These are phyloP conservation scores for Leuciscus idus DNA, from an alignment of 2,113 vertebrate species.

Conservation along the genomic window DNA sequence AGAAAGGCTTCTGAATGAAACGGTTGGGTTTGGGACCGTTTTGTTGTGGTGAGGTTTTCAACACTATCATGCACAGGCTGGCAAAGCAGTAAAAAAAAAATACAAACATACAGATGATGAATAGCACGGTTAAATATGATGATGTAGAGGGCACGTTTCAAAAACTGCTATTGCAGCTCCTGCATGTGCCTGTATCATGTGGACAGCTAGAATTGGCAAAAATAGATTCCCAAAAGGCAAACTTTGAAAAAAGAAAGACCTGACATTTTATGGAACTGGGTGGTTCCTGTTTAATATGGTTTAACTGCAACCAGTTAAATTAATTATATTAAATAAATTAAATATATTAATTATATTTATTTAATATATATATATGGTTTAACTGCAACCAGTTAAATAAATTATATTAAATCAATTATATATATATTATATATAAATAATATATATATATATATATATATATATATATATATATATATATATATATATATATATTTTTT, in stretches of 20 bases:
- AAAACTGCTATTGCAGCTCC: background rate
- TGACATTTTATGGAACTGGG: background rate
- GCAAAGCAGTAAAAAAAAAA: background rate
- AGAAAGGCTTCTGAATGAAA: slow-evolving; percentile 44
- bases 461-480: no score
- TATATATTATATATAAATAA: no score
- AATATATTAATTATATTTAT: no score
- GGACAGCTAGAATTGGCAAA: background rate
- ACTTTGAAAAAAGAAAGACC: background rate
- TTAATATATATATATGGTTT: no score
- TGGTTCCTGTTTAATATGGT: background rate
- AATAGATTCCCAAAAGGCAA: background rate
- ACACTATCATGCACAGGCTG: background rate
- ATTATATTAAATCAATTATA: no score
- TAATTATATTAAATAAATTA: no score
- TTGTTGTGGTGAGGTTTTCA: slow-evolving; percentile 20
- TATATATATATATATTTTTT: no score
- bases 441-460: no score
- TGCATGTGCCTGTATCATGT: background rate
- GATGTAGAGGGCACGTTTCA: background rate
- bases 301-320: background rate
- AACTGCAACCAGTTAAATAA: no score
- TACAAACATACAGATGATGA: slow-evolving; percentile 18
- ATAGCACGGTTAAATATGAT: background rate
- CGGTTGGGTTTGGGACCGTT: background rate